Evolutionary conservation across 2,888 invertebrate genomes (phyloP).

Genomic region (Vandiemenella viatica): DNA sequence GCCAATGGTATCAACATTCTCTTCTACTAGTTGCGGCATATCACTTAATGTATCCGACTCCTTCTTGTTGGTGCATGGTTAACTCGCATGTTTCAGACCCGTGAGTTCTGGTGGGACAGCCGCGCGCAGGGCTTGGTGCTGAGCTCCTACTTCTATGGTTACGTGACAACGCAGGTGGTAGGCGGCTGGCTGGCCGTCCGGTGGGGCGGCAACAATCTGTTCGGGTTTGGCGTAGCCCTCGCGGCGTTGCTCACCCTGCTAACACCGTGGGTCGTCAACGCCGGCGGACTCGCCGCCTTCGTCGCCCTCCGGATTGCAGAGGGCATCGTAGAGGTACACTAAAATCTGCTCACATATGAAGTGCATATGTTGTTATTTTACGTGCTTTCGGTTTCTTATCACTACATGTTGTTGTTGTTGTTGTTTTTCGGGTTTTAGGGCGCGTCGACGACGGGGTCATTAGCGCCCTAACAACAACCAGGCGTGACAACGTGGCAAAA

Average conservation of each 20-base stretch:
- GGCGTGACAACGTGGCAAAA: too few relatives aligned
- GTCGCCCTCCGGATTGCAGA: slow-evolving; percentile 25
- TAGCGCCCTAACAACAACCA: too few relatives aligned
- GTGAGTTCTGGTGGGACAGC: slow-evolving; percentile 23
- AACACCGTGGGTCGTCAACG: slow-evolving; percentile 45
- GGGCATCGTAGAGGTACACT: slow-evolving; percentile 30
- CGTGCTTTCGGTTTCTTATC: too few relatives aligned
- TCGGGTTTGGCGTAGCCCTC: slow-evolving; percentile 22
- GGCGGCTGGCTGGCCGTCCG: slow-evolving; percentile 30
- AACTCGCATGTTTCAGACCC: not conserved
- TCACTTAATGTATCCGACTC: too few relatives aligned
- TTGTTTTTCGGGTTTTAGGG: too few relatives aligned
- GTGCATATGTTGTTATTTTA: too few relatives aligned
- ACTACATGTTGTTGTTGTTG: too few relatives aligned
- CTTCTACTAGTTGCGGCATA: too few relatives aligned
- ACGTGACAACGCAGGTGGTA: slow-evolving; percentile 27
- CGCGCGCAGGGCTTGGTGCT: slow-evolving; percentile 25
- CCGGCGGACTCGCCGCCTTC: slow-evolving; percentile 36
- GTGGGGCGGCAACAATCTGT: slow-evolving; percentile 32
- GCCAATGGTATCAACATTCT: too few relatives aligned
- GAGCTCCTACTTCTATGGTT: slow-evolving; percentile 29
- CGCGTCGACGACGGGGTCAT: too few relatives aligned
- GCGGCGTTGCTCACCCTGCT: slow-evolving; percentile 27
- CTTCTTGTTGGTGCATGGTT: too few relatives aligned
- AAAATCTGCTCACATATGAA: not conserved